Conservation (phyloP, 2,888 invertebrate species). For the Ophonus ardosiacus region DNA sequence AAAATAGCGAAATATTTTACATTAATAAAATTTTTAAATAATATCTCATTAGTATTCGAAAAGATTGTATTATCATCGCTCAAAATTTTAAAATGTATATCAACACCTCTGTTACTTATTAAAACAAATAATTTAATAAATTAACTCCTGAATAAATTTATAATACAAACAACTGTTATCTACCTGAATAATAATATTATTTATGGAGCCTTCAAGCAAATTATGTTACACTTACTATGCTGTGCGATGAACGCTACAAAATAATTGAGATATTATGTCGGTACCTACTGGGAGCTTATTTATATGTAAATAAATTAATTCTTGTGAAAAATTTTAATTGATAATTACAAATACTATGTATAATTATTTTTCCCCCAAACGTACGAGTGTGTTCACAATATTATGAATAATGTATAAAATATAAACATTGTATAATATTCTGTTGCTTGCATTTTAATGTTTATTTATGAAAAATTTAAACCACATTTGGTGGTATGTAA, state of each 20-base stretch:
- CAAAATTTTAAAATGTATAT: no score
- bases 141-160: not conserved
- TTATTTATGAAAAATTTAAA: conserved; percentile 34
- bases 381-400: not conserved
- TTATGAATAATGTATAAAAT: conserved; percentile 28
- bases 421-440: not conserved
- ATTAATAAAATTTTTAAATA: no score
- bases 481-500: conserved; percentile 13
- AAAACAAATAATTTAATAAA: no score
- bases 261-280: not conserved
- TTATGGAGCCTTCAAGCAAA: not conserved
- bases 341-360: not conserved
- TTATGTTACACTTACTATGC: not conserved
- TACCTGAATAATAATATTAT: not conserved
- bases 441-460: conserved; percentile 3
- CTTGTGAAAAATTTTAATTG: not conserved
- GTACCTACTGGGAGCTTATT: not conserved
- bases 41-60: no score
- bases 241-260: not conserved
- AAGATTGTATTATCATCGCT: no score
- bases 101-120: no score
- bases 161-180: not conserved
- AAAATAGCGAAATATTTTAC: no score
- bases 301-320: not conserved
- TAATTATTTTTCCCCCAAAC: not conserved